These are phyloP conservation scores for Acropora yongei DNA, from an alignment of 64 coral and sea anemone genomes.

Conservation along the genomic window DNA sequence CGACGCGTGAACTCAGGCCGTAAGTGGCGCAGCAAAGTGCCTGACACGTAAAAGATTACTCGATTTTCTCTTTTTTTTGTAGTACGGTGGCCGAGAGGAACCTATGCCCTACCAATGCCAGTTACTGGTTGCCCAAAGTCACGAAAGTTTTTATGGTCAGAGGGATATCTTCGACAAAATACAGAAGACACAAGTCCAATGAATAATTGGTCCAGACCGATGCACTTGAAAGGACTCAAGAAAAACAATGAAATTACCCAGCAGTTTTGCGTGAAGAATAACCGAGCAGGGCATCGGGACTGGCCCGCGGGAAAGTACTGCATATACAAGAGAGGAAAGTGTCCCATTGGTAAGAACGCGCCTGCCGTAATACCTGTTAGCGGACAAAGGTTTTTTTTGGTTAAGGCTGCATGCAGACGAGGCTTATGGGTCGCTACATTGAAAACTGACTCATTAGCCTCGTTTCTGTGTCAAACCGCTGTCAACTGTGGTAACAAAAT, in stretches of 20 bases:
- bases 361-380: too few species aligned
- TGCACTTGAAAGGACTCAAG: slow-evolving; percentile 25
- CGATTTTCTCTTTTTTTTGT: background rate
- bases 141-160: background rate
- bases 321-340: slow-evolving; percentile 45
- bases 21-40: too few species aligned
- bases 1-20: too few species aligned
- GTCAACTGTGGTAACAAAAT: too few species aligned
- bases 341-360: background rate
- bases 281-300: background rate
- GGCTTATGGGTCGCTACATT: too few species aligned
- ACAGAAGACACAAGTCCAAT: slow-evolving; percentile 23
- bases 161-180: slow-evolving; percentile 5
- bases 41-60: too few species aligned
- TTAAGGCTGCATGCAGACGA: too few species aligned
- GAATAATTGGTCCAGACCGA: slow-evolving; percentile 14
- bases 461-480: too few species aligned
- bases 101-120: slow-evolving; percentile 26
- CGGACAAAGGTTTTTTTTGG: too few species aligned
- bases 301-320: slow-evolving; percentile 37
- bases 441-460: too few species aligned
- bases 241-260: background rate
- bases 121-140: background rate
- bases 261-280: slow-evolving; percentile 36
- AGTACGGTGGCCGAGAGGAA: slow-evolving; percentile 14